Evolutionary conservation across 1,140 invertebrate genomes (phyloP), one percentile per base, ranked within the genome.

Genomic region (Drosophila yakuba): DNA sequence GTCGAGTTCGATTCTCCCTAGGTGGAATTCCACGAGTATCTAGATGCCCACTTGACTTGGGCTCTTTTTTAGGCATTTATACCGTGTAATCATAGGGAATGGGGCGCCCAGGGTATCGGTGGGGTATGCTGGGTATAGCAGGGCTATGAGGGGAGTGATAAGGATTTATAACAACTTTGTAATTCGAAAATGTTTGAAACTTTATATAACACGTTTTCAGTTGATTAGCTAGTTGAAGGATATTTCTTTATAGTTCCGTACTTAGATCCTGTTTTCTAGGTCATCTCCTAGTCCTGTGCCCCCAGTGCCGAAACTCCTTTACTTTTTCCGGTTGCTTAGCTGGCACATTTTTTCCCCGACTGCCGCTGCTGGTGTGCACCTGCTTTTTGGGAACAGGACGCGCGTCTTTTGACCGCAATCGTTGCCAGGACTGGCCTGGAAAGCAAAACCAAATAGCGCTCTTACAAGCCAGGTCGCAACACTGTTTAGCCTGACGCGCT

Each of bases 401-500:
- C 85, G 84, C 73, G 66, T 84, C 84, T 89, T 80, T 90, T 89
- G 84, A 89, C 84, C 84, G 84, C 84, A 89, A 89, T 89, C 84
- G 84, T 67, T 68, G 79, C 79, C 60, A 64, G 41, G 66, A 38
- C 62, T 51, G 45, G 59, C 14, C 43, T 14, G 32, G 41, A 77
- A 38, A 61, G 54, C 35, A 64, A 43, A 55, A 62, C 64, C 56
- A 78, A 86, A 74, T 75, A 52, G 74, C 51, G 66, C 72, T 59
- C 69, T 63, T 74, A 74, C 72, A 63, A 25, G 50, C 60, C 35
- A 15, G 41, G 55, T 60, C 45, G 66, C 59, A 75, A 82, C 82
- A 85, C 83, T 75, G 82, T 85, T 85, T 64, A 75, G 69, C 74
- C 78, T 75, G 64, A 74, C 83, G 78, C 74, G 64, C 82, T 85